These are phyloP conservation scores for Silvanus unidentatus DNA, from an alignment of 2,888 invertebrate genomes.

Conservation along the genomic window DNA sequence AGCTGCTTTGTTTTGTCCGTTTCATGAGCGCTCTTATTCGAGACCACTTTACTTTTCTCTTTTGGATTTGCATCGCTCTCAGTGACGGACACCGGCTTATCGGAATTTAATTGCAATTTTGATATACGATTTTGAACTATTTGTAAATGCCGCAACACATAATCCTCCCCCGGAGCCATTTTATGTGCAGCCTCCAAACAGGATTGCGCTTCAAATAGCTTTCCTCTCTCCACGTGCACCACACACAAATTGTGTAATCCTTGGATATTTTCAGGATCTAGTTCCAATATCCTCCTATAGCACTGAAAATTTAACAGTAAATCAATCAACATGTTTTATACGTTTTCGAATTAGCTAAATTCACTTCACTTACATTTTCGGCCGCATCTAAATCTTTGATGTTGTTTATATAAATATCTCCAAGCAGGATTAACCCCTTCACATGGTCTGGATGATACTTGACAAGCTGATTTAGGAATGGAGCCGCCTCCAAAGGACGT, in stretches of 20 bases:
- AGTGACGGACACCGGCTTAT: constrained; percentile 35
- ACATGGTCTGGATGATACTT: constrained; percentile 89
- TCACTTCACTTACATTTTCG: constrained; percentile 67
- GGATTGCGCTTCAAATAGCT: constrained; percentile 74
- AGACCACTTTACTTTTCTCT: constrained; percentile 40
- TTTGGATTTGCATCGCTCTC: constrained; percentile 31
- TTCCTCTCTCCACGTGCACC: constrained; percentile 87
- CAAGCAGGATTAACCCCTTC: constrained; percentile 87
- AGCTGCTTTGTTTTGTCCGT: constrained; percentile 42
- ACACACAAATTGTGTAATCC: constrained; percentile 95
- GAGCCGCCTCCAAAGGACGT: constrained; percentile 84
- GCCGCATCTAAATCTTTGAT: constrained; percentile 92
- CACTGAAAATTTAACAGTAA: constrained; percentile 56
- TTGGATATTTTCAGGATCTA: constrained; percentile 88
- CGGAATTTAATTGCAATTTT: constrained; percentile 37
- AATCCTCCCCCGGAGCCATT: constrained; percentile 84
- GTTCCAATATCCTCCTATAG: constrained; percentile 78
- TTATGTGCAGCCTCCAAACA: constrained; percentile 77
- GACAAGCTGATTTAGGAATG: constrained; percentile 85
- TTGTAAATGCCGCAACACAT: constrained; percentile 82
- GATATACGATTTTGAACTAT: constrained; percentile 72
- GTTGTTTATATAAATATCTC: constrained; percentile 94
- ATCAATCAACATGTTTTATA: neutral
- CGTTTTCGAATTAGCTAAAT: constrained; percentile 4
- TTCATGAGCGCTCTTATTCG: constrained; percentile 43